These are phyloP conservation scores for Microcebus jonahi DNA, from an alignment of 2,113 vertebrate genomes.

Conservation along the genomic window DNA sequence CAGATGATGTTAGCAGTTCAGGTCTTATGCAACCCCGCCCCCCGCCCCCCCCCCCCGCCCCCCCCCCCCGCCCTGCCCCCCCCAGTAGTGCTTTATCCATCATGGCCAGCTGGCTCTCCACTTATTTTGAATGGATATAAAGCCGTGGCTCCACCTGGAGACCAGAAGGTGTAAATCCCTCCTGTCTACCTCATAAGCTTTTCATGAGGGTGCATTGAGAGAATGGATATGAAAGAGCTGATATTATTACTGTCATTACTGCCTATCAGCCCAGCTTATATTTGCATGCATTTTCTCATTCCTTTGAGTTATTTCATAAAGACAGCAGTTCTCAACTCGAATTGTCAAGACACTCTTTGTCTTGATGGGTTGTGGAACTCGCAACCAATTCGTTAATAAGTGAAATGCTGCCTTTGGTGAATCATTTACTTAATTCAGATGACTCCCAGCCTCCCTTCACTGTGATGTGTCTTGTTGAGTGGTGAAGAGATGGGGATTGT, in stretches of 20 bases:
- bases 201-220: not conserved
- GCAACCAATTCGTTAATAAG: not conserved
- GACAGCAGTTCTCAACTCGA: not conserved
- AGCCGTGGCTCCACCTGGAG: conserved; percentile 4
- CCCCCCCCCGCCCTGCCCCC: too few relatives aligned
- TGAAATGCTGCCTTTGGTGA: not conserved
- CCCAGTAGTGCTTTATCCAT: not conserved
- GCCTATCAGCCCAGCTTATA: not conserved
- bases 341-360: not conserved
- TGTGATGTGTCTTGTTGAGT: not conserved
- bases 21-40: not conserved
- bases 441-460: not conserved
- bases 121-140: not conserved
- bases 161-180: not conserved
- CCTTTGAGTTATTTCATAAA: conserved; percentile 10
- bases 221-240: not conserved
- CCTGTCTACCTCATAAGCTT: not conserved
- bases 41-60: too few relatives aligned
- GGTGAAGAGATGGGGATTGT: not conserved
- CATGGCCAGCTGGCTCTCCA: not conserved
- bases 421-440: conserved; percentile 10
- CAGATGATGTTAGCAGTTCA: not conserved
- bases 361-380: not conserved
- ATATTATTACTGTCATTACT: not conserved
- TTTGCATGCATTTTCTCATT: not conserved